phyloP scores from a whole-genome alignment of 2,888 invertebrate species.

The Colostygia pectinataria region DNA sequence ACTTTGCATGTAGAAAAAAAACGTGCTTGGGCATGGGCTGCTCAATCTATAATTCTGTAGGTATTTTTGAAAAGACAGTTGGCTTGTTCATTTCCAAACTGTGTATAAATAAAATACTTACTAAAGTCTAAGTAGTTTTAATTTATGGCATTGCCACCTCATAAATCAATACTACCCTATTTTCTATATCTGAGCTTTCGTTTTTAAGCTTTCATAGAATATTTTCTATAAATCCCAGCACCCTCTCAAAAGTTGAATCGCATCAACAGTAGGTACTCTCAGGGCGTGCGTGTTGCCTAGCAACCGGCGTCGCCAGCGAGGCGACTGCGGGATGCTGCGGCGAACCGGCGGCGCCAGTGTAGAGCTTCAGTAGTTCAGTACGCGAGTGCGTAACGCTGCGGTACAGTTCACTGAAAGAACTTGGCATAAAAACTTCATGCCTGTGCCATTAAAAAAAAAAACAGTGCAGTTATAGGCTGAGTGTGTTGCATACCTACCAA shows the following conservation, averaged over 20 bases:
- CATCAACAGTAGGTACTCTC: slow-evolving; percentile 20
- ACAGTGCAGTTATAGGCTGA: neutral
- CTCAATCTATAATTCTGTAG: too few relatives aligned
- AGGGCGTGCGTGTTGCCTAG: slow-evolving; percentile 61
- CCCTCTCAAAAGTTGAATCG: slow-evolving; percentile 23
- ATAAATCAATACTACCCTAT: slow-evolving; percentile 19
- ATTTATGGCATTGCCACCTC: slow-evolving; percentile 9
- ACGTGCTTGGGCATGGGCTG: too few relatives aligned
- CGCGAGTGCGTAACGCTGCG: slow-evolving; percentile 49
- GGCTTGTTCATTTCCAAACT: too few relatives aligned
- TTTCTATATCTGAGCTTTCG: slow-evolving; percentile 4
- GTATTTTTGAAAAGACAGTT: too few relatives aligned
- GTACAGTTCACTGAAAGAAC: slow-evolving; percentile 27
- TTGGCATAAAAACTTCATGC: slow-evolving; percentile 13
- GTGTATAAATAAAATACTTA: too few relatives aligned
- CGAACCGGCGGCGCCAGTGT: slow-evolving; percentile 63
- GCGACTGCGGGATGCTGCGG: slow-evolving; percentile 69
- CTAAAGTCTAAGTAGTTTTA: too few relatives aligned
- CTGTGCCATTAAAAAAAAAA: slow-evolving; percentile 21
- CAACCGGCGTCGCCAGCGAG: slow-evolving; percentile 72
- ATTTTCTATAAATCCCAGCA: slow-evolving; percentile 20
- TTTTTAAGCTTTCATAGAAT: slow-evolving; percentile 18
- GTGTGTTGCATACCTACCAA: slow-evolving; percentile 8
- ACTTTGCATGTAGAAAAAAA: too few relatives aligned
- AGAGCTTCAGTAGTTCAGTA: slow-evolving; percentile 57